Evolutionary conservation across 2,888 invertebrate species (phyloP).

Genomic region (Macroteleia sp.): DNA sequence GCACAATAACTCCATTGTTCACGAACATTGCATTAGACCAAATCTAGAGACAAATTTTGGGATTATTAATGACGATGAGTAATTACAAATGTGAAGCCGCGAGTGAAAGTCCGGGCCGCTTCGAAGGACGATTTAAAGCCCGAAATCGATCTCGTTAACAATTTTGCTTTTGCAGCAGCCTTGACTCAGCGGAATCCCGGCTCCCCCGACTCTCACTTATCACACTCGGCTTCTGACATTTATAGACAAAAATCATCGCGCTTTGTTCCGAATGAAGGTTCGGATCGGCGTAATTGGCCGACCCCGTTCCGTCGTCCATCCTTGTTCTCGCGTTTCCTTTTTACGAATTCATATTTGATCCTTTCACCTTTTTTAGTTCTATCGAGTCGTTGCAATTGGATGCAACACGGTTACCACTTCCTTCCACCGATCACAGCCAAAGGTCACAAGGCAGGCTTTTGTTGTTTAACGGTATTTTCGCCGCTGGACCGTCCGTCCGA

Average conservation of each 20-base stretch:
- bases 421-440: constrained; percentile 68
- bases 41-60: constrained; percentile 17
- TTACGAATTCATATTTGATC: constrained; percentile 56
- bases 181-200: constrained; percentile 51
- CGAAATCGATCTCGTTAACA: constrained; percentile 46
- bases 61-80: constrained; percentile 47
- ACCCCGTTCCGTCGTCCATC: constrained; percentile 30
- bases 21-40: constrained; percentile 17
- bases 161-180: constrained; percentile 35
- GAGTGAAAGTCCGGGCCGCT: constrained; percentile 38
- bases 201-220: constrained; percentile 34
- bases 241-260: constrained; percentile 50
- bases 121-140: constrained; percentile 21
- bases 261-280: constrained; percentile 17
- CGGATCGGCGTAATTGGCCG: constrained; percentile 27
- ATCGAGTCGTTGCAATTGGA: constrained; percentile 43
- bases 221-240: constrained; percentile 43
- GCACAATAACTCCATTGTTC: constrained; percentile 31
- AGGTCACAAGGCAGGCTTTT: constrained; percentile 81
- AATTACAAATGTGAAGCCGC: constrained; percentile 32
- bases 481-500: constrained; percentile 66
- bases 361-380: constrained; percentile 41
- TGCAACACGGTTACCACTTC: constrained; percentile 59
- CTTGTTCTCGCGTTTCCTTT: constrained; percentile 21
- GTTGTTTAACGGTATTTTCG: constrained; percentile 80